These are phyloP conservation scores for Nowickia ferox DNA, from an alignment of 2,888 invertebrate species.

Conservation along the genomic window DNA sequence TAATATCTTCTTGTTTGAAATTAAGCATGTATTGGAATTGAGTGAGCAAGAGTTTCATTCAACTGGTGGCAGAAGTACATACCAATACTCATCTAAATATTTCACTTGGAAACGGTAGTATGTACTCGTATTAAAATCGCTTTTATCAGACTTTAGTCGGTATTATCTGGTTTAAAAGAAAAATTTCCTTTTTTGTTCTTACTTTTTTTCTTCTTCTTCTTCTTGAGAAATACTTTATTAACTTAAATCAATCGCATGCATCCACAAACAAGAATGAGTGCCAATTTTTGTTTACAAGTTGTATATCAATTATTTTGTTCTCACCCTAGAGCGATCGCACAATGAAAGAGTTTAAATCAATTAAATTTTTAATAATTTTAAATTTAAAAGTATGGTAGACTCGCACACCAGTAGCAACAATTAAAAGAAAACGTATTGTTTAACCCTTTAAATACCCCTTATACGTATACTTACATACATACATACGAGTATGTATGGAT, in stretches of 20 bases:
- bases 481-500: too few relatives aligned
- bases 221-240: constrained; percentile 25
- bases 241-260: constrained; percentile 20
- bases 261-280: constrained; percentile 24
- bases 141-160: constrained; percentile 81
- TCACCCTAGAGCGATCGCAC: constrained; percentile 10
- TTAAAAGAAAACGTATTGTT: neutral
- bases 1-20: constrained; percentile 2
- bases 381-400: constrained; percentile 16
- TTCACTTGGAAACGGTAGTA: constrained; percentile 58
- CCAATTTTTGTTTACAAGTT: constrained; percentile 32
- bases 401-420: neutral
- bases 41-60: constrained; percentile 10
- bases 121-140: constrained; percentile 75
- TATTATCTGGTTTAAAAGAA: constrained; percentile 80
- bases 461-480: neutral
- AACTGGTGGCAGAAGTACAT: neutral
- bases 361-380: constrained; percentile 45
- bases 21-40: constrained; percentile 1
- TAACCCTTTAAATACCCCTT: neutral
- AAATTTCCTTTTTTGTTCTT: constrained; percentile 17
- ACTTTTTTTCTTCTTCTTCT: constrained; percentile 6
- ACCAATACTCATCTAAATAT: neutral
- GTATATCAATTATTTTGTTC: constrained; percentile 25
- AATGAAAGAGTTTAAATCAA: constrained; percentile 48